Percentiles rank a stretch among this genome's conserved stretches.
phyloP scores from a whole-genome alignment of 1,140 invertebrate species.

The Sminthurinus signatus region DNA sequence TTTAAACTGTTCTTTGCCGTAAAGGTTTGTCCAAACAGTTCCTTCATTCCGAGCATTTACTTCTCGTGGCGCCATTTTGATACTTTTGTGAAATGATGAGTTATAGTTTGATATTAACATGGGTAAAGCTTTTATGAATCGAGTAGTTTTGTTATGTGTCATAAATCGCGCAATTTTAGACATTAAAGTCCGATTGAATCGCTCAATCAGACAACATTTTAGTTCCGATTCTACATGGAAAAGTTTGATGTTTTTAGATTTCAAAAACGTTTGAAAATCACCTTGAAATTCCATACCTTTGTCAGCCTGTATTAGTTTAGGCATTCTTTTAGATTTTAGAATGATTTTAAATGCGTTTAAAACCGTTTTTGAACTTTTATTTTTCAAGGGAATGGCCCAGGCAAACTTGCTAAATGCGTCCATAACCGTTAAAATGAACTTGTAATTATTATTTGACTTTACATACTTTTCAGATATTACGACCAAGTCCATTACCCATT shows the following conservation, averaged over 20 bases:
- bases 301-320: slow-evolving; percentile 3
- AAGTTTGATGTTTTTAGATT: background rate
- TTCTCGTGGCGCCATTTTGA: background rate
- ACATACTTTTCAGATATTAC: background rate
- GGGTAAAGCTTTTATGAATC: background rate
- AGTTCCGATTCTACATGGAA: background rate
- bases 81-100: background rate
- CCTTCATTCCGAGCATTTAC: background rate
- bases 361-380: background rate
- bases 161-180: slow-evolving; percentile 1
- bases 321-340: background rate
- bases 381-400: slow-evolving; percentile 4
- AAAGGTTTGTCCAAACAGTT: background rate
- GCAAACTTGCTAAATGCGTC: background rate
- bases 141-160: background rate
- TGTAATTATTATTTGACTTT: background rate
- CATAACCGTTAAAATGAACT: background rate
- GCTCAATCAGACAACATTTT: slow-evolving; percentile 1
- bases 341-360: background rate
- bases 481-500: slow-evolving; percentile 9
- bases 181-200: slow-evolving; percentile 6
- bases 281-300: slow-evolving; percentile 11
- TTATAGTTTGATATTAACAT: background rate
- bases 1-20: background rate
- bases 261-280: background rate